These are phyloP conservation scores for Chaetodon auriga DNA, from an alignment of 2,113 vertebrate species.

Conservation along the genomic window DNA sequence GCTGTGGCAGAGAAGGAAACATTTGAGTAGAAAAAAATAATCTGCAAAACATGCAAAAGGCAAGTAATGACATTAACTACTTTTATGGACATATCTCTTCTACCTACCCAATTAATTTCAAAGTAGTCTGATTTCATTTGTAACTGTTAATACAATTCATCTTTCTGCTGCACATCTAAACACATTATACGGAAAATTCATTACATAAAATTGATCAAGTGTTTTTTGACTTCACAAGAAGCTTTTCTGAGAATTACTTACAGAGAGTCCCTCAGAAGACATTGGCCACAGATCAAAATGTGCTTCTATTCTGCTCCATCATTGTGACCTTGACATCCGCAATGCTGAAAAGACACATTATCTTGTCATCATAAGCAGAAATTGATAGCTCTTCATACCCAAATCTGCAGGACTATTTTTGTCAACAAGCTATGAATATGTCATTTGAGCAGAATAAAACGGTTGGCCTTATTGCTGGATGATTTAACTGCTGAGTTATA, in stretches of 20 bases:
- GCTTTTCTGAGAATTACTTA: slow-evolving; percentile 63
- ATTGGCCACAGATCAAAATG: slow-evolving; percentile 58
- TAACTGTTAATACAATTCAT: background rate
- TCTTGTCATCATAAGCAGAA: slow-evolving; percentile 75
- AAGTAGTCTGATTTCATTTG: background rate
- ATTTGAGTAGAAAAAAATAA: background rate
- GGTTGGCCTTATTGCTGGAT: background rate
- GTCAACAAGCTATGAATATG: slow-evolving; percentile 34
- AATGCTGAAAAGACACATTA: slow-evolving; percentile 78
- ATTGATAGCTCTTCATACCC: slow-evolving; percentile 48
- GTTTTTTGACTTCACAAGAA: background rate
- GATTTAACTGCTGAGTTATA: background rate
- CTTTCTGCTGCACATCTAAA: background rate
- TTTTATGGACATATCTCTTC: background rate
- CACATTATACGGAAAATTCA: background rate
- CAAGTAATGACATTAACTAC: background rate
- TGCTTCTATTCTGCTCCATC: slow-evolving; percentile 80
- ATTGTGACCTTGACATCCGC: slow-evolving; percentile 78
- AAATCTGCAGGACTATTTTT: slow-evolving; percentile 52
- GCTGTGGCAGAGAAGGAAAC: too few relatives aligned
- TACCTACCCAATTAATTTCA: background rate
- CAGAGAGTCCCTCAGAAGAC: slow-evolving; percentile 66
- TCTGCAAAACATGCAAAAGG: background rate
- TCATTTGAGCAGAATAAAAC: slow-evolving; percentile 32
- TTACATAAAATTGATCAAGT: background rate